Evolutionary conservation across 1,140 invertebrate species (phyloP).

Genomic region (Cyclina sinensis): DNA sequence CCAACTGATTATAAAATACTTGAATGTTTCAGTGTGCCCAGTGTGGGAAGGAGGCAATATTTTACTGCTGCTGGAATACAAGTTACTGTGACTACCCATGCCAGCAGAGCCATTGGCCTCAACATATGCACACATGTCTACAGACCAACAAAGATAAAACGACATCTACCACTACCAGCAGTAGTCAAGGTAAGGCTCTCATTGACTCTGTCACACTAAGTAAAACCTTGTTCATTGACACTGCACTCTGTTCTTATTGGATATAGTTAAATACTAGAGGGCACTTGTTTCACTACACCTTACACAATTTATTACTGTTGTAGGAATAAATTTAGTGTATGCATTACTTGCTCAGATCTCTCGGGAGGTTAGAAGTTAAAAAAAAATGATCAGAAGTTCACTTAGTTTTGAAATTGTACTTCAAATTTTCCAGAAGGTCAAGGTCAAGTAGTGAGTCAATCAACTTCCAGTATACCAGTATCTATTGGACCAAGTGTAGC

Average conservation of each 20-base stretch:
- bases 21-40: constrained; percentile 90
- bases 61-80: constrained; percentile 98
- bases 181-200: neutral
- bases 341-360: too few relatives aligned
- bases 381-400: too few relatives aligned
- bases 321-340: too few relatives aligned
- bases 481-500: neutral
- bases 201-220: neutral
- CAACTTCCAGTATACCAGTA: neutral
- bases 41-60: constrained; percentile 94
- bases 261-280: neutral
- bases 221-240: neutral
- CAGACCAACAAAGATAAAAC: constrained; percentile 76
- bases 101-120: constrained; percentile 88
- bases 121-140: constrained; percentile 88
- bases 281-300: too few relatives aligned
- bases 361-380: too few relatives aligned
- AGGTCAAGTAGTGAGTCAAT: neutral
- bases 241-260: neutral
- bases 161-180: neutral
- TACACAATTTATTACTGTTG: too few relatives aligned
- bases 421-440: neutral
- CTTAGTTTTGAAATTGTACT: too few relatives aligned
- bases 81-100: constrained; percentile 96
- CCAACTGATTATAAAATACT: too few relatives aligned